Base-by-base conservation (phyloP, 1,140 invertebrate species). In the Ectropis grisescens region DNA sequence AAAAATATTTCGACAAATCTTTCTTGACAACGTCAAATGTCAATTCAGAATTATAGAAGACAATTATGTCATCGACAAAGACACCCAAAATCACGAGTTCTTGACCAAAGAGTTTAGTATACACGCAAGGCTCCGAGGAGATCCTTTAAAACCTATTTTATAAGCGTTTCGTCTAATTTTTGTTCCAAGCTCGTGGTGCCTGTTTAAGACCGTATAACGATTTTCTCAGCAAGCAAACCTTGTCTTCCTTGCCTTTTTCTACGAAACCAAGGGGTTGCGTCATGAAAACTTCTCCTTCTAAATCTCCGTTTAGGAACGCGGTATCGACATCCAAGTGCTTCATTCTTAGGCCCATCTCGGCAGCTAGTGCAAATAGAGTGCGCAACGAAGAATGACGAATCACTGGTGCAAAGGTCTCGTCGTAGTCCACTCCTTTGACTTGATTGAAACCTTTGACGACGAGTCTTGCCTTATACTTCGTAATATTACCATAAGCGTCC, bases 171-270 rank as follows among this genome's bases (percentile, higher is more conserved):
- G 10, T 26, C n/a, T 26, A 26, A 10, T 7, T 26, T 10, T 10
- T 26, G 10, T 26, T 26, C 24, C 24, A 26, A 7, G 6, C 10
- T 10, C 24, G 24, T 6, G 6, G 6, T 6, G 24, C 24, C 10
- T 26, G 24, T 26, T 26, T 26, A 2, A 26, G 24, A 4, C 24
- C 24, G n/a, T 26, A 26, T 26, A 26, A 26, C 2, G 24, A 26
- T 26, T 26, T 26, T 26, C 10, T 26, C 10, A 26, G 10, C 10
- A 26, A n/a, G 10, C 24, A 26, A 10, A 26, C 24, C 3, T 26
- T 2, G 4, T 4, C 2, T 6, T 4, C 4, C 2, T 26, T 26
- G 4, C n/a, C 24, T n/a, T 26, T 26, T 4, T 26, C n/a, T 8
- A 19, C 16, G 10, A n/a, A 26, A 6, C 6, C 10, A 7, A 2